Base-by-base conservation (phyloP, 1,140 invertebrate genomes). In the Oedothorax gibbosus region DNA sequence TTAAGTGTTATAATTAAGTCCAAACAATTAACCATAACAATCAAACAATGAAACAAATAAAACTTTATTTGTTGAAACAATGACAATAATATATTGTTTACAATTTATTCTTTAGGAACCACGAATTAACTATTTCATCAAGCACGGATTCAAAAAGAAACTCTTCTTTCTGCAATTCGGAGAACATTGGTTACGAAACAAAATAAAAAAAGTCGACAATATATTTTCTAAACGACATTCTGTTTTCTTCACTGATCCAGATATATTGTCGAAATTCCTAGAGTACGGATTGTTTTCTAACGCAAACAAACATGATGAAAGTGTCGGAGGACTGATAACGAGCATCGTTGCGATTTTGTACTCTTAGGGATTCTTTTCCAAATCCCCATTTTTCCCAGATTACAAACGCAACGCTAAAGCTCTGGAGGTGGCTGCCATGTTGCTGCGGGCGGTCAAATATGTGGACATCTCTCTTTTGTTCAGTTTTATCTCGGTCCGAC, bases 121-220 rank as follows among this genome's bases (percentile, higher is more conserved):
- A 18, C 81, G 62, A 9, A 14, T 84, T 0, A 62, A 84, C 18
- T 84, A 84, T 49, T 84, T 84, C 20, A 66, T 84, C 8, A 64
- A 84, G 15, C 81, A 84, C 64, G 81, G 71, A 14, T 54, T 75
- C 60, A 84, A 76, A 54, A 54, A 49, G n/a, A 65, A 18, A 14
- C 11, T 51, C 0, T 64, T 84, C 8, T 84, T 84, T 35, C 64
- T 57, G 18, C 60, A 69, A 15, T 76, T 84, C 62, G 71, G 62
- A 0, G 81, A 84, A 14, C 81, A 84, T 8, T 66, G 15, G 20
- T 1, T 81, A 0, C 20, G 15, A 9, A 65, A 56, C n/a, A 53
- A 14, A 8, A n/a, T n/a, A n/a, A n/a, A n/a, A n/a, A n/a, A n/a
- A n/a, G n/a, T n/a, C n/a, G n/a, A n/a, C n/a, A n/a, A n/a, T n/a